These are phyloP conservation scores for Crypturellus undulatus DNA, from an alignment of 2,113 vertebrate genomes.

Conservation along the genomic window DNA sequence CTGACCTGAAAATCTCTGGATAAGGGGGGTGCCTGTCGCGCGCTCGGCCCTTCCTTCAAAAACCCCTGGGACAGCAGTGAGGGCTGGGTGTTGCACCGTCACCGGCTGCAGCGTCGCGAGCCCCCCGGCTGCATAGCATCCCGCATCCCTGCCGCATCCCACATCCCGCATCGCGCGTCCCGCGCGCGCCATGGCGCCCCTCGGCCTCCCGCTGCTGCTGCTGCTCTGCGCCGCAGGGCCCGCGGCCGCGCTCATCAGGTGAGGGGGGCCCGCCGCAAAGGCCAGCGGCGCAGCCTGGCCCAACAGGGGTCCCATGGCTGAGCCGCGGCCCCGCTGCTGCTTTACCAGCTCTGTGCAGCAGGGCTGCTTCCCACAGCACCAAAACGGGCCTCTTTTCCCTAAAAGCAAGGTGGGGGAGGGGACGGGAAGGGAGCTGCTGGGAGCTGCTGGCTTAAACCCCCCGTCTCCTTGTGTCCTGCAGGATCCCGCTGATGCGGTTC, in stretches of 20 bases:
- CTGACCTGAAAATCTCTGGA: constrained; percentile 16
- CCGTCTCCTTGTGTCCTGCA: constrained; percentile 23
- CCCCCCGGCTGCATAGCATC: neutral
- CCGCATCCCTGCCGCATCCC: neutral
- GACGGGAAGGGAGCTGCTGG: too few species aligned
- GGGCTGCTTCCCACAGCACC: too few species aligned
- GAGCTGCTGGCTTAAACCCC: too few species aligned
- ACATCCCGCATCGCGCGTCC: too few species aligned
- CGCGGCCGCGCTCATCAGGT: constrained; percentile 63
- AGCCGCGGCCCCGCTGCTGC: too few species aligned
- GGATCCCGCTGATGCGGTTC: constrained; percentile 89
- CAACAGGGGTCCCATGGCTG: too few species aligned
- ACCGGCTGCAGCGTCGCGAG: neutral
- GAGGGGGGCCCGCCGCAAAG: too few species aligned
- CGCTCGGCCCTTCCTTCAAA: constrained; percentile 28
- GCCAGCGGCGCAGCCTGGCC: too few species aligned
- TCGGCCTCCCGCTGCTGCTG: neutral
- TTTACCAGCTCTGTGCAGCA: too few species aligned
- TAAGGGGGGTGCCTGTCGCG: neutral
- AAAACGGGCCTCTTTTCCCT: too few species aligned
- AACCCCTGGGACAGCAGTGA: neutral
- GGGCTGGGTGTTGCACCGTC: neutral
- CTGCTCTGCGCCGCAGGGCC: neutral
- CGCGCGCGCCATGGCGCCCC: constrained; percentile 11
- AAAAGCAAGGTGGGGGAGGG: too few species aligned